Conservation (phyloP, 1,140 invertebrate species). For the Ips nitidus region DNA sequence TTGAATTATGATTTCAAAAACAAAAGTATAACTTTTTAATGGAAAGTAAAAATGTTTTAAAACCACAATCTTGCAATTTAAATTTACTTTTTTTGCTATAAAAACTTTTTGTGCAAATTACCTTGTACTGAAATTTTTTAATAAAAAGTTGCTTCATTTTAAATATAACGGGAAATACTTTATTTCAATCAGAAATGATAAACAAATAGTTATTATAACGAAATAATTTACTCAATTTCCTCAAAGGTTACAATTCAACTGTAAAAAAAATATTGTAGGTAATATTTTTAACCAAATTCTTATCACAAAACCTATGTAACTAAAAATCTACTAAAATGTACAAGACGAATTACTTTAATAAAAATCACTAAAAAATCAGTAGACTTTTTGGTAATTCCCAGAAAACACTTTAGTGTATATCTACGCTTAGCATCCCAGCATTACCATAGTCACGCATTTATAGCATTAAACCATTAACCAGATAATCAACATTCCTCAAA, state of each 20-base stretch:
- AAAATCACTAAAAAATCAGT: too few species aligned
- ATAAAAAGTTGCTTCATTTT: conserved; percentile 1
- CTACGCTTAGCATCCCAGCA: too few species aligned
- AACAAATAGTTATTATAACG: background rate
- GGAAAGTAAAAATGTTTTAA: background rate
- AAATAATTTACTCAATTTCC: background rate
- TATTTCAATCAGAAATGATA: background rate
- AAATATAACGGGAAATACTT: background rate
- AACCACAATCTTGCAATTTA: background rate
- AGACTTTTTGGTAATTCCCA: too few species aligned
- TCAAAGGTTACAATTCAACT: background rate
- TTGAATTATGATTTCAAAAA: background rate
- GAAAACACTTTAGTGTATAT: too few species aligned
- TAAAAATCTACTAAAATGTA: too few species aligned
- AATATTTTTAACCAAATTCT: background rate
- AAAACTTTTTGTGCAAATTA: background rate
- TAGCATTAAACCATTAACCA: too few species aligned
- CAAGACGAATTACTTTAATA: too few species aligned
- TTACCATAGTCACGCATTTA: too few species aligned
- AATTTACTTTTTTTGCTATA: background rate
- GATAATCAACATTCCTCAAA: too few species aligned
- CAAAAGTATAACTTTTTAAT: background rate
- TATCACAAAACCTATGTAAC: background rate
- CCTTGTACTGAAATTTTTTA: background rate
- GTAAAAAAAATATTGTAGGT: too few species aligned